phyloP scores from a whole-genome alignment of 2,888 invertebrate genomes.

The Drosophila cyrtoloma region DNA sequence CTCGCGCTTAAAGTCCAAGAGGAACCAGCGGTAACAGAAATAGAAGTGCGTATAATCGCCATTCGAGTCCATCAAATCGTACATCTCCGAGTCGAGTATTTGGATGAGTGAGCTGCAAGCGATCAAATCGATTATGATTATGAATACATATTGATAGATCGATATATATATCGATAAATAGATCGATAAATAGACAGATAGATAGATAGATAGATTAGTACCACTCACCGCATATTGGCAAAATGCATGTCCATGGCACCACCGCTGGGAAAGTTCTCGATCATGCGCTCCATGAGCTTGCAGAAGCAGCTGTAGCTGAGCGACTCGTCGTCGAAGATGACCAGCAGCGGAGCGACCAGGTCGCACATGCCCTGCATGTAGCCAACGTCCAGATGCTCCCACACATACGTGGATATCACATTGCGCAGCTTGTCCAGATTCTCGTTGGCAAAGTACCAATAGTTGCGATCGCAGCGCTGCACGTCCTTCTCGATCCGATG shows the following conservation, averaged over 20 bases:
- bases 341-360: slow-evolving; percentile 95
- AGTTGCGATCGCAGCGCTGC: slow-evolving; percentile 97
- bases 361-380: slow-evolving; percentile 99
- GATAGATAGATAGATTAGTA: not conserved
- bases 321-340: slow-evolving; percentile 96
- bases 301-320: slow-evolving; percentile 96
- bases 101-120: slow-evolving; percentile 90
- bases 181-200: not conserved
- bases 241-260: slow-evolving; percentile 98
- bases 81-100: slow-evolving; percentile 96
- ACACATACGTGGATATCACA: slow-evolving; percentile 96
- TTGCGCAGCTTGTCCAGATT: slow-evolving; percentile 97
- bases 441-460: slow-evolving; percentile 95
- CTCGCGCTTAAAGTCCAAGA: slow-evolving; percentile 98
- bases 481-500: slow-evolving; percentile 99
- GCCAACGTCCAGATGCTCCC: slow-evolving; percentile 97
- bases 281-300: slow-evolving; percentile 95
- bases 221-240: slow-evolving; percentile 93
- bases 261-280: slow-evolving; percentile 96
- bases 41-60: slow-evolving; percentile 99
- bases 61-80: slow-evolving; percentile 96
- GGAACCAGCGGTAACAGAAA: slow-evolving; percentile 98
- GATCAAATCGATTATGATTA: not conserved
- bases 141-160: not conserved
- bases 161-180: not conserved